Evolutionary conservation across 2,113 vertebrate genomes (phyloP), one percentile per base, ranked within the genome.

Genomic region (Eulacestoma nigropectus): DNA sequence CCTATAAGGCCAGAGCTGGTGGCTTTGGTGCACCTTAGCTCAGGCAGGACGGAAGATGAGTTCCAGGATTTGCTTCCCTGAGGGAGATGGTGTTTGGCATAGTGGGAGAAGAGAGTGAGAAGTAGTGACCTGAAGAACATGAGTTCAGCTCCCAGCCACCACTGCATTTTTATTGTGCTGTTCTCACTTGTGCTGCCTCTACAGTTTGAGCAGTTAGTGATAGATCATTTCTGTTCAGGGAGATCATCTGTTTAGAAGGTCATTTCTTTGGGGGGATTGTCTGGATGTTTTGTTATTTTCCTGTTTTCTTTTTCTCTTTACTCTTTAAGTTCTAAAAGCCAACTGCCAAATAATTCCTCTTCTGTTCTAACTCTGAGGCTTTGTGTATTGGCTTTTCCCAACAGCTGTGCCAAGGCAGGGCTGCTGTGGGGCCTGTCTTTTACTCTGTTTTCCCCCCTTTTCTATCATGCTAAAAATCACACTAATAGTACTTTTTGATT

Each of bases 401-500:
- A 29, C 12, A 88, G 25, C 42, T 78, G 60, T 81, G 35, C 52
- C 53, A 52, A 49, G 39, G 46, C 26, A 82, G 46, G 44, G 56
- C 56, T 50, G 83, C 82, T 80, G 18, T 65, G 62, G 42, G 52
- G 47, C 37, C 10, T 92, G 56, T 60, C 56, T 96, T 86, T 84
- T 47, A 72, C 65, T 89, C 63, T 92, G 57, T 27, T 59, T 70
- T 27, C 4, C 2, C 29, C 16, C 22, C 47, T 35, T 90, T 93
- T 79, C 70, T 35, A 9, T 56, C 84, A 55, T 25, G 27, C 35
- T 96, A 85, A 97, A 97, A 97, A 97, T 96, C 55, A 79, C 69
- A 65, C 32, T 46, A 70, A 64, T 74, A 76, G 64, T 96, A 86
- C 81, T 95, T 96, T 93, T 78, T 95, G 95, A 96, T 96, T 96